Evolutionary conservation across 2,113 vertebrate species (phyloP), one percentile per base, ranked within the genome.

Genomic region (Neogale vison): DNA sequence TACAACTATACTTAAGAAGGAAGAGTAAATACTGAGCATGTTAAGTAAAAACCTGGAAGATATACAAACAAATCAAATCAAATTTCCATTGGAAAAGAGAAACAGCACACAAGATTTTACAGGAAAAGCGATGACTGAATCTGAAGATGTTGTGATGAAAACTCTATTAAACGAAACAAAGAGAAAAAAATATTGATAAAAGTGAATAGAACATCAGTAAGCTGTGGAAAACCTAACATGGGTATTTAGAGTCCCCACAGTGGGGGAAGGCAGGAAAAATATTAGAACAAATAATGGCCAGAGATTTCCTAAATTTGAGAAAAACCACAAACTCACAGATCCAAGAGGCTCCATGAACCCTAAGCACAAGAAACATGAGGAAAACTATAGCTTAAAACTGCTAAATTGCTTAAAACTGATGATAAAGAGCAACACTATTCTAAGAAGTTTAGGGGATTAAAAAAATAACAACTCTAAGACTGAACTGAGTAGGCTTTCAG

Each of bases 311-410:
- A 79, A 84, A 84, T n/a, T 52, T 88, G 47, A 91, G 93, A n/a
- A 97, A 93, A 90, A 80, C n/a, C 24, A 93, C 71, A 88, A 93
- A 93, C 6, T 55, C 76, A 88, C 8, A 95, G 29, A 91, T 52
- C 36, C 36, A 84, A 89, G 79, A 96, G 21, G 17, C 18, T 91
- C 26, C 29, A 57, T 69, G n/a, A 95, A 88, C 10, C 52, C 18
- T n/a, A 88, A 88, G 69, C 47, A 57, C n/a, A 69, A 85, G 39
- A 97, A 91, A 76, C 26, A 61, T 17, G 23, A 93, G 82, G 26
- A 65, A 29, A 90, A 86, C 67, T 69, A 42, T 8, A 83, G 45
- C 26, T 47, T 47, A 47, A 47, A 47, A 47, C 45, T 47, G 9
- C 45, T 47, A 47, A 69, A 96, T 21, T 81, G 21, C 4, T 92